A percentile compares a stretch with the other conserved stretches of the same genome.
phyloP scores from a whole-genome alignment of 2,113 vertebrate genomes.

The Cyanocitta stelleri region DNA sequence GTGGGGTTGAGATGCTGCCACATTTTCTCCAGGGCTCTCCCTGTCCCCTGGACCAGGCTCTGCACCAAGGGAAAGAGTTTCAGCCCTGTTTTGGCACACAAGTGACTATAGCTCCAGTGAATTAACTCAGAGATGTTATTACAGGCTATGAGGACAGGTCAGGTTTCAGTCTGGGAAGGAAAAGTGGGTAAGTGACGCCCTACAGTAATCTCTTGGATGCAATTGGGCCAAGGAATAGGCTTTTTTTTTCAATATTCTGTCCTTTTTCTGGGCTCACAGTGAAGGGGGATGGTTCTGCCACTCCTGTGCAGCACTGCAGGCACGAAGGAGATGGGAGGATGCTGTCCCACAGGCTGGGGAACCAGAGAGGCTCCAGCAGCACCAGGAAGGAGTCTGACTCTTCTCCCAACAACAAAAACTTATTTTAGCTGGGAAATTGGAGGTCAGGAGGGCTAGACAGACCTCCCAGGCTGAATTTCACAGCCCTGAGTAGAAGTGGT shows the following conservation, averaged over 20 bases:
- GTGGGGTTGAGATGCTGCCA: background rate
- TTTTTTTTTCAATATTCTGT: background rate
- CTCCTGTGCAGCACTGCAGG: accelerated
- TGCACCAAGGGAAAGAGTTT: background rate
- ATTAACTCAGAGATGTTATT: background rate
- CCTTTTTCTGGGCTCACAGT: background rate
- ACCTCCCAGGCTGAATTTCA: background rate
- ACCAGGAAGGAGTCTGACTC: background rate
- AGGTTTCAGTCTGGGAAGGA: background rate
- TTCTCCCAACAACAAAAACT: background rate
- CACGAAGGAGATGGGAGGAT: background rate
- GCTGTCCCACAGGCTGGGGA: background rate
- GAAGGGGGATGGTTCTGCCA: background rate
- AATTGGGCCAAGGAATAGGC: background rate
- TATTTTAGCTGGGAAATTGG: background rate
- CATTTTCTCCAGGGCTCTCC: background rate
- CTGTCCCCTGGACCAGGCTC: background rate
- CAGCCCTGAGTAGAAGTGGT: background rate
- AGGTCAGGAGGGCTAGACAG: background rate
- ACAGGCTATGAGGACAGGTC: background rate
- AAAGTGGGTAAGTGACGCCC: background rate
- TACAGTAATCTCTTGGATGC: background rate
- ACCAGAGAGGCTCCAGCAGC: background rate
- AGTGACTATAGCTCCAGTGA: background rate
- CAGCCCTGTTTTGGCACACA: background rate